Evolutionary conservation across 2,113 vertebrate genomes (phyloP).

Genomic region (Eptesicus fuscus): DNA sequence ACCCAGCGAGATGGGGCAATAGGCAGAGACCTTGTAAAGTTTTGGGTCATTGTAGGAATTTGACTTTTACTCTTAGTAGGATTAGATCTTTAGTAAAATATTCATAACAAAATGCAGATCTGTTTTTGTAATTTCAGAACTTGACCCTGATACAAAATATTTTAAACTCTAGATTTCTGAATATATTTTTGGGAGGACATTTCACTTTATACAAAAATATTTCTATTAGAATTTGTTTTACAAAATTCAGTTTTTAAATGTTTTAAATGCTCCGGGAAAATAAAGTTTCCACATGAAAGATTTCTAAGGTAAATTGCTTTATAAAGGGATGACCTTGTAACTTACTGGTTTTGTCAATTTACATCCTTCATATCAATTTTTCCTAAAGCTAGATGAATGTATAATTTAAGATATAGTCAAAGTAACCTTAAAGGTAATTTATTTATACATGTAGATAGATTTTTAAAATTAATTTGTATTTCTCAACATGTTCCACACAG

Average conservation of each 20-base stretch:
- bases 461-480: background rate
- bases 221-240: conserved; percentile 31
- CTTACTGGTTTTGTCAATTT: background rate
- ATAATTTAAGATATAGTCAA: background rate
- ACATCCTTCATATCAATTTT: background rate
- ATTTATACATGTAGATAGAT: background rate
- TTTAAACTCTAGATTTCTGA: conserved; percentile 31
- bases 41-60: conserved; percentile 58
- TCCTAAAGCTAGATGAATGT: background rate
- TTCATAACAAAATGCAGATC: conserved; percentile 50
- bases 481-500: background rate
- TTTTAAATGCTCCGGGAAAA: conserved; percentile 14
- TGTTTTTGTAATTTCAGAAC: conserved; percentile 50
- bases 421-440: background rate
- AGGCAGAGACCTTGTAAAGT: background rate
- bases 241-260: conserved; percentile 33
- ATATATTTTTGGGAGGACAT: conserved; percentile 5
- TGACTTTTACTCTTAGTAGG: conserved; percentile 43
- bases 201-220: conserved; percentile 10
- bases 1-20: background rate
- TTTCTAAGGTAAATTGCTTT: background rate
- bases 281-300: background rate
- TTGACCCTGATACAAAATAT: conserved; percentile 24
- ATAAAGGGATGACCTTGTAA: background rate
- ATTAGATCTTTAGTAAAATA: conserved; percentile 69